phyloP scores from a whole-genome alignment of 2,113 vertebrate genomes.

The Passer domesticus region DNA sequence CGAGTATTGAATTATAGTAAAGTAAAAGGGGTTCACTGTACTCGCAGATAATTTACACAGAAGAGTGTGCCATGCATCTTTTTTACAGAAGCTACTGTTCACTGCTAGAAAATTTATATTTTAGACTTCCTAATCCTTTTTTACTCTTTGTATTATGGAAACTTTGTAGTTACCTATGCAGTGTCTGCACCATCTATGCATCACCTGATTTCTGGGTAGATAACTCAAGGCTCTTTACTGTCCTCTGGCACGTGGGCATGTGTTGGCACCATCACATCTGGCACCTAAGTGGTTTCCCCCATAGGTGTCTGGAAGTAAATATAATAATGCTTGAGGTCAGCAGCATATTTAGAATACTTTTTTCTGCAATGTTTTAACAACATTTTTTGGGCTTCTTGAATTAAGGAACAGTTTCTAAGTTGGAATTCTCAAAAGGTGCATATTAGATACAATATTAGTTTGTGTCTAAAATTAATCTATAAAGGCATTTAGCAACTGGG shows the following conservation, averaged over 20 bases:
- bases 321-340: not conserved
- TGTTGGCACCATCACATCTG: not conserved
- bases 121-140: not conserved
- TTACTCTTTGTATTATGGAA: not conserved
- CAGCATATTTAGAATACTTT: not conserved
- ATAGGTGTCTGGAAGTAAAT: not conserved
- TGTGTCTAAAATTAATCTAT: not conserved
- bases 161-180: not conserved
- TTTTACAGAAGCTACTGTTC: conserved; percentile 11
- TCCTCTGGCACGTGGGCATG: accelerated
- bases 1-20: conserved; percentile 29
- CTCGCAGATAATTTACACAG: conserved; percentile 36
- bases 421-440: not conserved
- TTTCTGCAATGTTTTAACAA: not conserved
- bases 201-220: not conserved
- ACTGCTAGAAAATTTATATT: not conserved
- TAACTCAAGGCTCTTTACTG: not conserved
- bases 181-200: not conserved
- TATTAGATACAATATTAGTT: not conserved
- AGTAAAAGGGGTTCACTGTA: not conserved
- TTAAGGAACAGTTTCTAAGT: not conserved
- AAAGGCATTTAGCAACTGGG: not conserved
- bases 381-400: not conserved
- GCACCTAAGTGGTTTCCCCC: not conserved
- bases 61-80: conserved; percentile 6